A percentile compares a stretch with the other conserved stretches of the same genome.
Conservation (phyloP, 2,797 vertebrate species). For the Phoeniculus purpureus region DNA sequence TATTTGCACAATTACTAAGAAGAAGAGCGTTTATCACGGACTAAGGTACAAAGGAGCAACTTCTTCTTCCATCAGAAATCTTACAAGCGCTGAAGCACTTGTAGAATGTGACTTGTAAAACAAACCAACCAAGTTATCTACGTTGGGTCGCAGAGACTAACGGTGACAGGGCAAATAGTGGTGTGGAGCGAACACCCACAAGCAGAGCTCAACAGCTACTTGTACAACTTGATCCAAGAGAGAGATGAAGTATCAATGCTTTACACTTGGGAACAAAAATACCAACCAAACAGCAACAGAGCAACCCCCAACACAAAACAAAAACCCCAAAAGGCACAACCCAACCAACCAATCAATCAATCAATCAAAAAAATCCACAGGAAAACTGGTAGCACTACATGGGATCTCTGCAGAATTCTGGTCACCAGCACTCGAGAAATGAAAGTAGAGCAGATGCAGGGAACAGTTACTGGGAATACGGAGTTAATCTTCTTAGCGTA, state of each 20-base stretch:
- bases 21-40: not conserved
- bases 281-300: not conserved
- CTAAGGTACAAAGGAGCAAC: not conserved
- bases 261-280: not conserved
- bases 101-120: not conserved
- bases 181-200: not conserved
- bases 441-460: constrained; percentile 19
- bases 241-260: not conserved
- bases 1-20: not conserved
- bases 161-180: not conserved
- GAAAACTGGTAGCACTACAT: not conserved
- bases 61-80: not conserved
- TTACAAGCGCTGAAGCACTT: not conserved
- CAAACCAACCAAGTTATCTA: not conserved
- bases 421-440: constrained; percentile 10
- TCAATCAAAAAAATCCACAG: not conserved
- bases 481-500: constrained; percentile 39
- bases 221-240: not conserved
- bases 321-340: not conserved
- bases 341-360: too few species aligned
- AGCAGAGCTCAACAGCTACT: not conserved
- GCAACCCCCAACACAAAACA: not conserved
- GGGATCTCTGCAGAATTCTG: not conserved
- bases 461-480: constrained; percentile 1
- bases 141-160: not conserved